phyloP scores from a whole-genome alignment of 2,888 invertebrate species.

The Andrena camellia region DNA sequence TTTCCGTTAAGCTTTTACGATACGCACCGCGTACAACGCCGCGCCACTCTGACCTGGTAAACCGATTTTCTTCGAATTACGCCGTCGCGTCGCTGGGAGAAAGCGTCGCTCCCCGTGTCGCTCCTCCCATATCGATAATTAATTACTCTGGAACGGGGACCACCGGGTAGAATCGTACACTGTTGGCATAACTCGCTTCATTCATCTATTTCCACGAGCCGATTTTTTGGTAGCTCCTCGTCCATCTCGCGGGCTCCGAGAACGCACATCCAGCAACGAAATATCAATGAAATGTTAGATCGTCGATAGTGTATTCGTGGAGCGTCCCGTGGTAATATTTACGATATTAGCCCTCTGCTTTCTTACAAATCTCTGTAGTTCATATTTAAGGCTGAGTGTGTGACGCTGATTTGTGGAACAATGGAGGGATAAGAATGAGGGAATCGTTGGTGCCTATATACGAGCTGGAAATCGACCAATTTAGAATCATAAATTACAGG shows the following conservation, averaged over 20 bases:
- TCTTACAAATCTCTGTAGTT: too few species aligned
- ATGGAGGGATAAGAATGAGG: not conserved
- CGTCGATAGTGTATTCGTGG: too few species aligned
- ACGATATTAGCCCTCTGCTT: too few species aligned
- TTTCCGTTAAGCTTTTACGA: slow-evolving; percentile 67
- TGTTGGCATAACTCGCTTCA: slow-evolving; percentile 11
- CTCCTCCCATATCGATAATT: slow-evolving; percentile 14
- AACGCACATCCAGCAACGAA: too few species aligned
- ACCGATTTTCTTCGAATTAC: slow-evolving; percentile 51
- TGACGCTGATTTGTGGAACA: too few species aligned
- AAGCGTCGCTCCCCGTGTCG: slow-evolving; percentile 19
- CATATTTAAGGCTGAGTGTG: too few species aligned
- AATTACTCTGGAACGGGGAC: slow-evolving; percentile 1
- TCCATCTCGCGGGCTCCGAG: too few species aligned
- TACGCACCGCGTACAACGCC: slow-evolving; percentile 49
- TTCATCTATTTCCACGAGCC: not conserved
- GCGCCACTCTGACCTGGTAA: slow-evolving; percentile 37
- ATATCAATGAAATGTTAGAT: too few species aligned
- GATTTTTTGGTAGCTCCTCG: not conserved
- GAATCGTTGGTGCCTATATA: not conserved
- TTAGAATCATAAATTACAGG: slow-evolving; percentile 55
- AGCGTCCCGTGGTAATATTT: too few species aligned
- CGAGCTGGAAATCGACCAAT: slow-evolving; percentile 19
- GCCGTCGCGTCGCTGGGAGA: slow-evolving; percentile 33
- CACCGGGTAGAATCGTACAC: slow-evolving; percentile 1